These are phyloP conservation scores for Apodemus speciosus DNA, from an alignment of 2,113 vertebrate species.

Conservation along the genomic window DNA sequence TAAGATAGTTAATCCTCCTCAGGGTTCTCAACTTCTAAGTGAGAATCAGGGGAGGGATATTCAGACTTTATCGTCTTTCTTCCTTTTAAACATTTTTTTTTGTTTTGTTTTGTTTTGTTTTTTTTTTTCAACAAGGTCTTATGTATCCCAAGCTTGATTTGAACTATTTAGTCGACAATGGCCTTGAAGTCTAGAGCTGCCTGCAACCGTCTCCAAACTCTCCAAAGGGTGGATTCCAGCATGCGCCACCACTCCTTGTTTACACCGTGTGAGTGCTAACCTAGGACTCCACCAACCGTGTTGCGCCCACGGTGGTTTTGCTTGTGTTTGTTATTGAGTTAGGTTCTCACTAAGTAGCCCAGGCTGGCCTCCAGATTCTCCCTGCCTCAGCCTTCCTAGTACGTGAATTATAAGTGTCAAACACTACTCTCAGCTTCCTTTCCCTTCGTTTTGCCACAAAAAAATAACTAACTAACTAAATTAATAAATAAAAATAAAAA, in stretches of 20 bases:
- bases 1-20: background rate
- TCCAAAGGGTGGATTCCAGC: background rate
- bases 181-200: too few species aligned
- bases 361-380: background rate
- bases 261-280: accelerated
- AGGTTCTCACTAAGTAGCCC: background rate
- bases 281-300: background rate
- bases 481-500: background rate
- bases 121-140: background rate
- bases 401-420: background rate
- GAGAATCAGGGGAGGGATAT: background rate
- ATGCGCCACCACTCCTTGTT: background rate
- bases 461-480: background rate
- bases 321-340: background rate
- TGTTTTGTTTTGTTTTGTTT: too few species aligned
- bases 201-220: background rate
- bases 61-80: background rate
- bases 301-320: background rate
- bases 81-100: background rate
- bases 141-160: background rate
- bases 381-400: background rate
- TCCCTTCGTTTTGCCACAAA: background rate
- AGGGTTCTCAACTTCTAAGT: background rate
- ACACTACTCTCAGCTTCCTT: background rate
- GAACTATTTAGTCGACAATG: background rate